phyloP scores from a whole-genome alignment of 1,140 invertebrate species.

The Anadara kagoshimensis region DNA sequence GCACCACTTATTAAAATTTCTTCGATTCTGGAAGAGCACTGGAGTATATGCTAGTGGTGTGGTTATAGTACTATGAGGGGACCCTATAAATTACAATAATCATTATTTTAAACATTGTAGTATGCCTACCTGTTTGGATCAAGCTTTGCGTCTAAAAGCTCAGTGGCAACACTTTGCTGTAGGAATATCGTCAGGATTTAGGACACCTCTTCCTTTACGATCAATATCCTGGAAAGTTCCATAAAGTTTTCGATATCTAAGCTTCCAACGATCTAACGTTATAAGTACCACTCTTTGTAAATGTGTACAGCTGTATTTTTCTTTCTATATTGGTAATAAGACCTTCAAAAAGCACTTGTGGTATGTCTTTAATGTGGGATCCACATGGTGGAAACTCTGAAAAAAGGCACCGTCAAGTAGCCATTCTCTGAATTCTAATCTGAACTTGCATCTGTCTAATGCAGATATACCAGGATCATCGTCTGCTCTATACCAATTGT shows the following conservation, averaged over 20 bases:
- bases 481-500: constrained; percentile 19
- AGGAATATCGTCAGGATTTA: constrained; percentile 16
- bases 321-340: constrained; percentile 21
- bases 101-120: neutral
- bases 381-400: constrained; percentile 3
- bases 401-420: neutral
- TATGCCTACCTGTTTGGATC: constrained; percentile 28
- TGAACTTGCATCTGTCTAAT: neutral
- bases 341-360: constrained; percentile 19
- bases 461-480: constrained; percentile 23
- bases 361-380: constrained; percentile 6
- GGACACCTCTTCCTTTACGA: constrained; percentile 22
- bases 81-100: neutral
- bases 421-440: neutral
- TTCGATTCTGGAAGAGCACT: no score
- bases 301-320: constrained; percentile 25
- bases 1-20: no score
- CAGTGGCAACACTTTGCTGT: constrained; percentile 9
- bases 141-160: constrained; percentile 10
- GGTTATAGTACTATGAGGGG: no score
- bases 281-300: constrained; percentile 18
- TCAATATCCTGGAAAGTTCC: constrained; percentile 29
- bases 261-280: constrained; percentile 25
- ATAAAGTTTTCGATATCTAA: constrained; percentile 30
- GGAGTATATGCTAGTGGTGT: no score